Evolutionary conservation across 30 jellyfish, hydroid and myxozoan species (phyloP).

Genomic region (Aurelia sp.): DNA sequence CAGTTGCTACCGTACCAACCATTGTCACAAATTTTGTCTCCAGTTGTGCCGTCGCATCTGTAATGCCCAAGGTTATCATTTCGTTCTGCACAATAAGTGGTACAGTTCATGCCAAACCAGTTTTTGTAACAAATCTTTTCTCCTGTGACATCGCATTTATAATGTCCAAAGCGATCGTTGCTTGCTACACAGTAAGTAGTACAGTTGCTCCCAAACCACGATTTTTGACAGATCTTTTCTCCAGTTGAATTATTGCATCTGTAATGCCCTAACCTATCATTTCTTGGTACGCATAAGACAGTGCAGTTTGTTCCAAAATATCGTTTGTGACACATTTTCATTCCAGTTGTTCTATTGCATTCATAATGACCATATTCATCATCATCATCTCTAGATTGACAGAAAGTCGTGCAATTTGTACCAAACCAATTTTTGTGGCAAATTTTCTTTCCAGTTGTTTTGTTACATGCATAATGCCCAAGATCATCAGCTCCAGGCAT

Average conservation of each 20-base stretch:
- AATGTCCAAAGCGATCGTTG: background rate
- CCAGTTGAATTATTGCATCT: slow-evolving; percentile 12
- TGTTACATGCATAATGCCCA: slow-evolving; percentile 55
- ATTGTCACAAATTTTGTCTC: background rate
- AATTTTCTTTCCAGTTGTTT: slow-evolving; percentile 22
- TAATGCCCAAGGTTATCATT: slow-evolving; percentile 45
- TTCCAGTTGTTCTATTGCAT: slow-evolving; percentile 2
- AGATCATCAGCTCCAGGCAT: slow-evolving; percentile 15
- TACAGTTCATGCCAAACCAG: slow-evolving; percentile 67
- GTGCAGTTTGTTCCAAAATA: slow-evolving; percentile 12
- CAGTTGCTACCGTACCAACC: slow-evolving; percentile 67
- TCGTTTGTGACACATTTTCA: slow-evolving; percentile 1
- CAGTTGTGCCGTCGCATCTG: background rate
- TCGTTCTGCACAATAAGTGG: slow-evolving; percentile 15
- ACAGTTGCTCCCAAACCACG: slow-evolving; percentile 19
- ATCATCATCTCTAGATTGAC: slow-evolving; percentile 11
- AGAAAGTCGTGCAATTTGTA: slow-evolving; percentile 15
- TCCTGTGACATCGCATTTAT: slow-evolving; percentile 3
- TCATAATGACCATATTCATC: slow-evolving; percentile 6
- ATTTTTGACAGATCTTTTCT: background rate
- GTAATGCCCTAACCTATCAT: background rate
- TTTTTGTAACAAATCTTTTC: background rate
- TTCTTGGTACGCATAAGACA: background rate
- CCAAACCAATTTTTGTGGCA: slow-evolving; percentile 27
- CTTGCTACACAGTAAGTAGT: background rate